Percentiles rank a stretch among this genome's conserved stretches.
These are phyloP conservation scores for Brenthis hecate DNA, from an alignment of 2,888 invertebrate genomes.

Conservation along the genomic window DNA sequence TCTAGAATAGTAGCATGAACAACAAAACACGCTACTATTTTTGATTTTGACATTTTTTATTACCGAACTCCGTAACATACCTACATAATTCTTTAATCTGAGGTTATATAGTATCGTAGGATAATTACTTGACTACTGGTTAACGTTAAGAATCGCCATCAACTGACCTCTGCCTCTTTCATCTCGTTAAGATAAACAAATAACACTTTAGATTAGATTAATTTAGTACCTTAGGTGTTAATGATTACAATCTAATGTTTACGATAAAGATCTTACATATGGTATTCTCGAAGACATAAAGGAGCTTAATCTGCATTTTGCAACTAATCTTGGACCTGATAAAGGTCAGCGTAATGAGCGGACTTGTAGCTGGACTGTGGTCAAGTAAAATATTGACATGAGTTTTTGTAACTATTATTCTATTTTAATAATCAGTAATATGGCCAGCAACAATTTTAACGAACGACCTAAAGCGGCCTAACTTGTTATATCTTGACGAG, in stretches of 20 bases:
- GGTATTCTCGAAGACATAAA: conserved; percentile 22
- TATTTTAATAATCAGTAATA: too few species aligned
- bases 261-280: conserved; percentile 17
- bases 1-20: too few species aligned
- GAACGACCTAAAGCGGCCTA: too few species aligned
- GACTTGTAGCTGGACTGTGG: not conserved
- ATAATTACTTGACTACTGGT: conserved; percentile 10
- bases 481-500: too few species aligned
- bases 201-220: conserved; percentile 35
- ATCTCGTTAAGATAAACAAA: conserved; percentile 35
- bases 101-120: not conserved
- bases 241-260: conserved; percentile 28
- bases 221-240: conserved; percentile 30
- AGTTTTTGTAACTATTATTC: too few species aligned
- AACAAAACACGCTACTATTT: too few species aligned
- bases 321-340: conserved; percentile 5
- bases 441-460: too few species aligned
- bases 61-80: too few species aligned
- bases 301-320: conserved; percentile 16
- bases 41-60: too few species aligned
- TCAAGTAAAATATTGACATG: not conserved
- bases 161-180: conserved; percentile 32
- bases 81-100: too few species aligned
- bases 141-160: conserved; percentile 29
- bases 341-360: not conserved